phyloP scores from a whole-genome alignment of 2,797 vertebrate species.

The Benthosema pterotum region DNA sequence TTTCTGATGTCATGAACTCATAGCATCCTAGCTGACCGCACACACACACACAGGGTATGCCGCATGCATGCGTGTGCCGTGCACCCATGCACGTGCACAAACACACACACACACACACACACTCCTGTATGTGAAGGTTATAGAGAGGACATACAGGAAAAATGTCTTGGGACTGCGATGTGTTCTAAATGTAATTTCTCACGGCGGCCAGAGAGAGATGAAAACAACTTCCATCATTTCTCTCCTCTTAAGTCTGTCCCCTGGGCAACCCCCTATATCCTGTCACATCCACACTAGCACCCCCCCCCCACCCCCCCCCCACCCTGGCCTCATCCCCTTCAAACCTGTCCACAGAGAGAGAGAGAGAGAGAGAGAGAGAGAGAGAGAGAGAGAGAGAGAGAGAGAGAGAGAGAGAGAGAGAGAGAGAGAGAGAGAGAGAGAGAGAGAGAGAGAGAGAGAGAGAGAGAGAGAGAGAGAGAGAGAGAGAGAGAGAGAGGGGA shows the following conservation, averaged over 20 bases:
- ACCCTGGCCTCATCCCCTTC: background rate
- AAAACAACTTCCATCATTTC: background rate
- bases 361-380: too few relatives aligned
- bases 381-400: too few relatives aligned
- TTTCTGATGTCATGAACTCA: conserved; percentile 5
- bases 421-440: too few relatives aligned
- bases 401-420: too few relatives aligned
- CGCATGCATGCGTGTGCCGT: too few relatives aligned
- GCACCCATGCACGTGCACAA: too few relatives aligned
- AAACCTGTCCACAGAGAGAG: background rate
- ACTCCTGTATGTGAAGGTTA: background rate
- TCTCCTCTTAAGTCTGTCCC: background rate
- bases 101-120: background rate
- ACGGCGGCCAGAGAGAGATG: background rate
- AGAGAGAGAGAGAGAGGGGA: background rate
- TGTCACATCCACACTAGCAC: background rate
- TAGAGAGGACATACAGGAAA: background rate
- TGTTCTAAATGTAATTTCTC: background rate
- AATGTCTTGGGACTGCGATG: background rate
- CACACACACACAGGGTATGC: background rate
- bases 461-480: background rate
- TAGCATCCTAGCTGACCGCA: background rate
- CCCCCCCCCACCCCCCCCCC: too few relatives aligned
- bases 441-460: too few relatives aligned
- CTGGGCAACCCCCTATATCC: background rate